Conservation (phyloP, 1,140 invertebrate genomes). For the Ylistrum balloti region DNA sequence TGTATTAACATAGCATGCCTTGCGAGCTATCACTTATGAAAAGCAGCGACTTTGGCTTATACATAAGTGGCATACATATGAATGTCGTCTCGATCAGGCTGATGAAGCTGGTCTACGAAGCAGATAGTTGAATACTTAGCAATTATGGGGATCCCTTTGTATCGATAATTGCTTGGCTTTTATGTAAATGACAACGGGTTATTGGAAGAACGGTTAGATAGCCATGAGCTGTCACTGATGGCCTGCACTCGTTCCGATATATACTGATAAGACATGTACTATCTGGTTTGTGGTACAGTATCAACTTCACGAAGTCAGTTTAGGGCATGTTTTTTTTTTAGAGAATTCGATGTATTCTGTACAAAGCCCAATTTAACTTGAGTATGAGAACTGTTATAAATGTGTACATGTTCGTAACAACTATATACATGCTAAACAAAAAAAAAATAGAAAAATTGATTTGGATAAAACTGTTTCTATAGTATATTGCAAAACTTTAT, state of each 20-base stretch:
- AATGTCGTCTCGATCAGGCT: neutral
- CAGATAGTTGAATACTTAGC: slow-evolving; percentile 4
- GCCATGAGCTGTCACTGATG: neutral
- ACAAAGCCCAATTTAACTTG: too few species aligned
- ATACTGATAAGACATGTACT: neutral
- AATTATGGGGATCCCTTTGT: slow-evolving; percentile 26
- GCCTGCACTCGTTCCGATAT: neutral
- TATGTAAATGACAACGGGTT: slow-evolving; percentile 18
- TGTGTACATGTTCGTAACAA: too few species aligned
- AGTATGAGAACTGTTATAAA: too few species aligned
- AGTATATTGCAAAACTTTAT: too few species aligned
- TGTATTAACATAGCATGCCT: neutral
- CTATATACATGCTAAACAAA: too few species aligned
- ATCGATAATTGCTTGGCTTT: neutral
- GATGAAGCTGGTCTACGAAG: neutral
- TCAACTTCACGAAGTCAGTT: too few species aligned
- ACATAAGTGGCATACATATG: neutral
- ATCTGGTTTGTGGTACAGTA: too few species aligned
- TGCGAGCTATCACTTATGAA: neutral
- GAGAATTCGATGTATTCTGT: too few species aligned
- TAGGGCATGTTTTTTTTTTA: too few species aligned
- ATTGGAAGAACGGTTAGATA: neutral
- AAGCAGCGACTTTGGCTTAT: neutral
- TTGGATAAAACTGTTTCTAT: too few species aligned
- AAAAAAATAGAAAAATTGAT: too few species aligned